Base-by-base conservation (phyloP, 2,113 vertebrate genomes). In the Dipodomys stephensi region DNA sequence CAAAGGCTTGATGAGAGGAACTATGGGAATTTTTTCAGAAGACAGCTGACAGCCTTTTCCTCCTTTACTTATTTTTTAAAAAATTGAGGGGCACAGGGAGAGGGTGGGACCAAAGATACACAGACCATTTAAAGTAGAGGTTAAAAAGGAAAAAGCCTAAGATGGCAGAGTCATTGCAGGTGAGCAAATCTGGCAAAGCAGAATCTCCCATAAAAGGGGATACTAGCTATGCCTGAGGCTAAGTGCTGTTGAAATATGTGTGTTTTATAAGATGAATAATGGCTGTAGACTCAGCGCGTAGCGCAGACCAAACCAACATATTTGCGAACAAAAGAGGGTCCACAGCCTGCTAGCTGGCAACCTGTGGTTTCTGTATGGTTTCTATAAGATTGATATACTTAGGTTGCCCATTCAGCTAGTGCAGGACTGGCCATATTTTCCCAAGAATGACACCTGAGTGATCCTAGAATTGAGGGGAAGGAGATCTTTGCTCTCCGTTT, bases 1-100 rank as follows among this genome's bases (percentile, higher is more conserved):
- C 65, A 87, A 93, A 95, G 82, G 91, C 84, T 90, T 96, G 81
- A 91, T 85, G 88, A 39, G 86, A 65, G 69, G 95, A 95, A 30
- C 87, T 64, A 76, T 53, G 57, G 87, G 68, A 4, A 23, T 92
- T 78, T 57, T 95, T 97, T 96, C 86, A 93, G 87, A 80, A 94
- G 92, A 88, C 86, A 84, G 25, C 35, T 94, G 73, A 73, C 73
- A 60, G 53, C 44, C 30, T 18, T 95, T 83, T 97, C 28, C 22
- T 93, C 71, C 96, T 88, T 62, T 64, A 57, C 19, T 57, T 57
- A 57, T 57, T 57, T 39, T 35, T 35, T 35, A 6, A 39, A 39
- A 39, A 39, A 39, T 39, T 39, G 39, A 39, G 13, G 90, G 83
- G 22, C 11, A 18, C 57, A 60, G 39, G 39, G 90, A 2, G 35